These are phyloP conservation scores for Silvanus unidentatus DNA, from an alignment of 2,888 invertebrate genomes.

Conservation along the genomic window DNA sequence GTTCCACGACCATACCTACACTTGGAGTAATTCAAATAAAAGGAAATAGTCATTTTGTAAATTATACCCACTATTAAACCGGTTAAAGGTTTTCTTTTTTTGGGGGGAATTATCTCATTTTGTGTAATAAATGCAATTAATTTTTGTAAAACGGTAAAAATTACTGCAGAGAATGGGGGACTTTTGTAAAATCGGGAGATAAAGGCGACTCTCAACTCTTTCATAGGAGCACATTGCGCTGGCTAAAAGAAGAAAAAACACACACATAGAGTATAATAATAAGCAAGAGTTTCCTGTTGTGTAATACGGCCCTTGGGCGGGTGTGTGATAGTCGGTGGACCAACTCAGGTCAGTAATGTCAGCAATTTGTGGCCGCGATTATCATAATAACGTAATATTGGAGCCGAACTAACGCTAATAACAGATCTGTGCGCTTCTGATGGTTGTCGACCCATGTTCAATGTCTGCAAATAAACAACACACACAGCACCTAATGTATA, in stretches of 20 bases:
- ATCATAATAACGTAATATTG: constrained; percentile 38
- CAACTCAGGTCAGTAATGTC: constrained; percentile 31
- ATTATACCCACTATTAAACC: constrained; percentile 1
- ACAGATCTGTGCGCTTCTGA: constrained; percentile 1
- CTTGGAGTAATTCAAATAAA: not conserved
- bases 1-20: not conserved
- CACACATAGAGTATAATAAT: not conserved
- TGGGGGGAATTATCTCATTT: no score
- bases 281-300: constrained; percentile 10
- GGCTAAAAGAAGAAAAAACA: no score
- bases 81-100: not conserved
- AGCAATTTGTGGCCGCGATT: constrained; percentile 34
- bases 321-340: constrained; percentile 15
- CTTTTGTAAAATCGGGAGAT: no score
- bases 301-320: constrained; percentile 14
- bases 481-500: no score
- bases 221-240: no score
- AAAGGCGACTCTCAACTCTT: no score
- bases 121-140: no score
- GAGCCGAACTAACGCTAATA: constrained; percentile 11
- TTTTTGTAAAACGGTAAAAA: no score
- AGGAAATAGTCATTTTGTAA: constrained; percentile 2
- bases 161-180: no score
- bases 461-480: no score
- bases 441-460: constrained; percentile 1